These are phyloP conservation scores for Calidris pugnax DNA, from an alignment of 2,113 vertebrate species.

Conservation along the genomic window DNA sequence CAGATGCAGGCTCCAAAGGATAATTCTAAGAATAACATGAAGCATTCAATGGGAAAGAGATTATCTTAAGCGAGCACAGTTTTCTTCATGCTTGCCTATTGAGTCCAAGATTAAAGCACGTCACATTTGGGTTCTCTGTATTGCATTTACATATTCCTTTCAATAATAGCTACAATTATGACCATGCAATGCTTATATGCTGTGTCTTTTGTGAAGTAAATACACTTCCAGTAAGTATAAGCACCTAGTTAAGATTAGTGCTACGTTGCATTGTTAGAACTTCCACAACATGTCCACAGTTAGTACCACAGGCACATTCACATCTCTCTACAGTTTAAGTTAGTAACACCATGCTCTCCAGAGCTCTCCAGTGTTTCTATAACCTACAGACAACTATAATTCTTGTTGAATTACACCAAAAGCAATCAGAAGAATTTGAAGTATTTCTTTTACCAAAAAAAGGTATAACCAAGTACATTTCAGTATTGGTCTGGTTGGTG, in stretches of 20 bases:
- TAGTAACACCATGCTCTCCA: neutral
- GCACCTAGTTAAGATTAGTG: neutral
- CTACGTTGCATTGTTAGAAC: neutral
- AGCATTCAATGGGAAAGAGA: neutral
- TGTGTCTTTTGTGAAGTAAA: neutral
- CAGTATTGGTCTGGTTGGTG: neutral
- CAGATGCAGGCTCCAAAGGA: neutral
- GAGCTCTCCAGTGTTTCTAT: neutral
- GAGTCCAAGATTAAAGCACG: neutral
- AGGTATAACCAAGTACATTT: neutral
- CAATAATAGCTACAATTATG: neutral
- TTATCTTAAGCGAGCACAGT: neutral
- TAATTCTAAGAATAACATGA: neutral
- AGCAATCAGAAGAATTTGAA: neutral
- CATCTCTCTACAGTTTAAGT: neutral
- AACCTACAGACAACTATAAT: neutral
- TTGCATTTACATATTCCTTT: neutral
- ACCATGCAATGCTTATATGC: neutral
- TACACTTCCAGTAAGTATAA: neutral
- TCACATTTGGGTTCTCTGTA: neutral
- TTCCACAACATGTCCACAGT: fast-evolving
- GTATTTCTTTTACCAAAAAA: neutral
- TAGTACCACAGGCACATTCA: neutral
- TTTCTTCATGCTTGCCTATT: neutral
- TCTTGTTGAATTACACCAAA: neutral